These are phyloP conservation scores for Drosophila sordidula DNA, from an alignment of 2,888 invertebrate genomes.

Conservation along the genomic window DNA sequence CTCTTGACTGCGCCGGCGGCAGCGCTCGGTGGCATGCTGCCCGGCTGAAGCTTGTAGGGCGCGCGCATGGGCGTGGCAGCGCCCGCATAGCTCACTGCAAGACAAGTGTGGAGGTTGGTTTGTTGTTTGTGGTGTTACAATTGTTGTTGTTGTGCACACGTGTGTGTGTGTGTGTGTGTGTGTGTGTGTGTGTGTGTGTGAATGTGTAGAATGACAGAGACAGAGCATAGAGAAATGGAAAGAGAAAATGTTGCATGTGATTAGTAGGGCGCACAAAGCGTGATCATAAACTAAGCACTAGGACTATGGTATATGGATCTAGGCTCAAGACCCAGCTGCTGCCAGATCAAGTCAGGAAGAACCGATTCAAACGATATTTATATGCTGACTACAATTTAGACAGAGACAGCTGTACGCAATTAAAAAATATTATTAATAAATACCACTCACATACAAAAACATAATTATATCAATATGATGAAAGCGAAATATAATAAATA, in stretches of 20 bases:
- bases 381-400: too few species aligned
- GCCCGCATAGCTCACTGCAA: constrained; percentile 79
- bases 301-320: too few species aligned
- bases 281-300: too few species aligned
- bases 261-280: constrained; percentile 19
- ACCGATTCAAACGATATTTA: background rate
- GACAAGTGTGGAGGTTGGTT: constrained; percentile 30
- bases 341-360: background rate
- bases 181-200: too few species aligned
- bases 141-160: constrained; percentile 15
- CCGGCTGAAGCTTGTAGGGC: constrained; percentile 39
- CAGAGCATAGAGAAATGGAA: constrained; percentile 2
- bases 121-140: constrained; percentile 16
- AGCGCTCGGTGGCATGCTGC: constrained; percentile 2
- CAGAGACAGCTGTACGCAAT: background rate
- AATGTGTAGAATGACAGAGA: background rate
- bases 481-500: too few species aligned
- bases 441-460: too few species aligned
- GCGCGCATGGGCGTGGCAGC: constrained; percentile 32
- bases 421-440: too few species aligned
- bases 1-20: constrained; percentile 1
- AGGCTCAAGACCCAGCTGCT: too few species aligned
- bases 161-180: too few species aligned
- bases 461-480: too few species aligned
- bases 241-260: constrained; percentile 29